Conservation (phyloP, 1,140 invertebrate species). For the Temnothorax nylanderi region DNA sequence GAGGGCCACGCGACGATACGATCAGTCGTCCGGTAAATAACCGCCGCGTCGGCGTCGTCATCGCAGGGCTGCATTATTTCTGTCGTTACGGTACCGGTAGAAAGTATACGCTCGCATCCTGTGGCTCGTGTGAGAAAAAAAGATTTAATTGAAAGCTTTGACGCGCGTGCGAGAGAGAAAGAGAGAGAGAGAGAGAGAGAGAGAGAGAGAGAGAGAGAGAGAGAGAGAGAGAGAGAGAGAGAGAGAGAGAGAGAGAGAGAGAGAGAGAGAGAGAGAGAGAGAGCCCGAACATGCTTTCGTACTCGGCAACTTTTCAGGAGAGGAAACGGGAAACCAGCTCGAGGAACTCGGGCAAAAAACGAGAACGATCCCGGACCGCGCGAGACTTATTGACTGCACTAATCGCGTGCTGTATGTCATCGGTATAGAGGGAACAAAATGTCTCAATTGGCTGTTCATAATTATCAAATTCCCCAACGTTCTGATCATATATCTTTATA, state of each 20-base stretch:
- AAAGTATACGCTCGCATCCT: not conserved
- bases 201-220: not conserved
- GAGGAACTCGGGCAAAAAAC: constrained; percentile 42
- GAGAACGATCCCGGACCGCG: not conserved
- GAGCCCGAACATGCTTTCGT: not conserved
- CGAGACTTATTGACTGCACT: constrained; percentile 40
- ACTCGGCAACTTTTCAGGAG: constrained; percentile 13
- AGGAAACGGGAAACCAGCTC: constrained; percentile 19
- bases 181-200: not conserved
- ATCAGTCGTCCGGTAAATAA: constrained; percentile 46
- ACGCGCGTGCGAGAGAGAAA: not conserved
- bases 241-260: constrained; percentile 2
- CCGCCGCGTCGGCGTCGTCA: constrained; percentile 12
- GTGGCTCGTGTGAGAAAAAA: not conserved
- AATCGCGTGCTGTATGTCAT: constrained; percentile 27
- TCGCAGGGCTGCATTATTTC: not conserved
- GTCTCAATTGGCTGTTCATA: constrained; percentile 3
- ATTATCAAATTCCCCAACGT: not conserved
- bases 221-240: not conserved
- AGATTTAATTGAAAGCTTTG: constrained; percentile 26
- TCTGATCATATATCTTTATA: not conserved
- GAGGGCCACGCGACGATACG: constrained; percentile 53
- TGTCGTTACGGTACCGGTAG: not conserved
- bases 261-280: not conserved
- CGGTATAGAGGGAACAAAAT: not conserved